Base-by-base conservation (phyloP, 2,888 invertebrate species). In the Pachymerium ferrugineum region DNA sequence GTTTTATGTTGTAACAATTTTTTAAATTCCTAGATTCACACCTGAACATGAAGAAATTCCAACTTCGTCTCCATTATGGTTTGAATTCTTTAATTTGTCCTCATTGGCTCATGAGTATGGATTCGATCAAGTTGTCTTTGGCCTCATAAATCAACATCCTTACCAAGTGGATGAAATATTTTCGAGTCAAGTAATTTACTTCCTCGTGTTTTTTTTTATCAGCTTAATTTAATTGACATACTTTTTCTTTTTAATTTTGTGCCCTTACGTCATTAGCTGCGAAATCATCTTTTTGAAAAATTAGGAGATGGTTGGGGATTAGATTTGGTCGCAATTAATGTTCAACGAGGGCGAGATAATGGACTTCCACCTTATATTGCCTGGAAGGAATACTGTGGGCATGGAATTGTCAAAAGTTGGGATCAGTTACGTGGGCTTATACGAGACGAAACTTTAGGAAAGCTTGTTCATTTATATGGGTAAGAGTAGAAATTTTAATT, bases 261-360 rank as follows among this genome's bases (percentile, higher is more conserved):
- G 72, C 42, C 62, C 28, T 6, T 72, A 67, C 38, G 14, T 6
- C 19, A 47, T 19, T 74, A 78, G 76, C 29, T 78, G 47, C 76
- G 77, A 19, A 77, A 78, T 54, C 76, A 79, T 25, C 67, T 79
- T 29, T 79, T 79, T 67, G 74, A 76, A 70, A 73, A 73, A 16
- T 71, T 70, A 10, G 77, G 77, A 10, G 74, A 76, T 14, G 74
- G 76, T 8, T 77, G 75, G 73, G 78, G 77, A 19, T 42, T 78
- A 74, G 80, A 79, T 70, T 72, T 79, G 38, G 76, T 79, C 1
- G 78, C 79, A 12, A 47, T 79, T 33, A 78, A 78, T 67, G 77
- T 78, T 14, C 79, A 79, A 47, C 71, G 79, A 67, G 78, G 77
- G 5, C 74, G 79, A n/a, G 79, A 79, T 70, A 78, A 79, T 54